These are phyloP conservation scores for Pao palembangensis DNA, from an alignment of 2,113 vertebrate species.

Conservation along the genomic window DNA sequence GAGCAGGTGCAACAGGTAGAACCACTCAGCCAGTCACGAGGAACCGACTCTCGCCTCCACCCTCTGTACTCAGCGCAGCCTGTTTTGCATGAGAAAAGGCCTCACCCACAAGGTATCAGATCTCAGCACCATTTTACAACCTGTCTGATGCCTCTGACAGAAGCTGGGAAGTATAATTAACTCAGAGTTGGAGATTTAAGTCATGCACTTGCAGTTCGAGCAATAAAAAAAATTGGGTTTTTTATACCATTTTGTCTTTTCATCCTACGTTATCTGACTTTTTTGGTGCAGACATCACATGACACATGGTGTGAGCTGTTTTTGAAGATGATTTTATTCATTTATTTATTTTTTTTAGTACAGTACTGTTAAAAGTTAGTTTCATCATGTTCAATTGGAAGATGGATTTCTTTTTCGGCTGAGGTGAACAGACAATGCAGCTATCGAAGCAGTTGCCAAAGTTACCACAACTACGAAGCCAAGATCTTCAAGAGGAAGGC, in stretches of 20 bases:
- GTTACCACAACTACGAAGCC: conserved; percentile 75
- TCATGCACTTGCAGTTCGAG: too few relatives aligned
- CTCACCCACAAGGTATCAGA: conserved; percentile 24
- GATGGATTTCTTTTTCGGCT: conserved; percentile 63
- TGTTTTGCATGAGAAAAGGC: conserved; percentile 34
- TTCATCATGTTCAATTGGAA: conserved; percentile 73
- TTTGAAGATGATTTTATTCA: conserved; percentile 67
- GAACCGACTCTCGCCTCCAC: conserved; percentile 50
- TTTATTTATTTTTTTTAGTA: conserved; percentile 67
- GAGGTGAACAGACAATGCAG: conserved; percentile 73
- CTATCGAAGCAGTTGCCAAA: conserved; percentile 71
- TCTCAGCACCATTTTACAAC: conserved; percentile 6
- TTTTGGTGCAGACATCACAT: conserved; percentile 30
- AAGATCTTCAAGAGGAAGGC: conserved; percentile 53
- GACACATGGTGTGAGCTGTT: conserved; percentile 44
- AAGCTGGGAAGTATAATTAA: too few relatives aligned
- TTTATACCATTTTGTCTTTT: too few relatives aligned
- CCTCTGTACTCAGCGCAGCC: conserved; percentile 9
- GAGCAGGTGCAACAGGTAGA: conserved; percentile 75
- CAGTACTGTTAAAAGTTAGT: conserved; percentile 80
- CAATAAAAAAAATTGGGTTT: too few relatives aligned
- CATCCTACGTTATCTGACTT: too few relatives aligned
- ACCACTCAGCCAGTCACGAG: conserved; percentile 35
- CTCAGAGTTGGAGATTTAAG: too few relatives aligned
- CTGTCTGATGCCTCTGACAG: not conserved